Evolutionary conservation across 2,113 vertebrate genomes (phyloP).

Genomic region (Suncus etruscus): DNA sequence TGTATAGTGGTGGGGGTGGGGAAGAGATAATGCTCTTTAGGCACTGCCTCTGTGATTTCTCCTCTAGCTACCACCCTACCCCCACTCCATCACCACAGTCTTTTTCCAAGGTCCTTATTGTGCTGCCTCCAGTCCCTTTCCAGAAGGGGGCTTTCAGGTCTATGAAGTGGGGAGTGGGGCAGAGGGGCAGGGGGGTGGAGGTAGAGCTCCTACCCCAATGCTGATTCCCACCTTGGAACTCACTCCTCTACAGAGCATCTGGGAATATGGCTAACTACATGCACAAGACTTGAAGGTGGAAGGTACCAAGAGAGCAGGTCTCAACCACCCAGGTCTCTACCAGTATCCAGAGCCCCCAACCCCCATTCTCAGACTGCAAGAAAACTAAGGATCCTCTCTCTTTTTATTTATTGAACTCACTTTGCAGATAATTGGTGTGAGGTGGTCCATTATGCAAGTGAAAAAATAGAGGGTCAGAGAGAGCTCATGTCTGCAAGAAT

Average conservation of each 20-base stretch:
- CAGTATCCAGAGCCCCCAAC: neutral
- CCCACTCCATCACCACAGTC: neutral
- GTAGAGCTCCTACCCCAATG: neutral
- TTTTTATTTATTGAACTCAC: neutral
- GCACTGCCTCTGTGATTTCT: too few species aligned
- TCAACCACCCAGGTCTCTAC: fast-evolving
- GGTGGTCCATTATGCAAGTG: neutral
- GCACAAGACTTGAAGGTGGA: neutral
- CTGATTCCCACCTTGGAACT: neutral
- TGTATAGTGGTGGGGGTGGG: fast-evolving
- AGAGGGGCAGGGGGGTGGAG: too few species aligned
- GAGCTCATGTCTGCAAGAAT: neutral
- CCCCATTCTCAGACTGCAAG: neutral
- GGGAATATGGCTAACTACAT: neutral
- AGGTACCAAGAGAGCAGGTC: neutral
- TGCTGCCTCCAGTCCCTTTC: neutral
- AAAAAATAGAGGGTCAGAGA: constrained; percentile 21
- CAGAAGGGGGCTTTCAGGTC: neutral
- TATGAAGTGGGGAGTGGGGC: too few species aligned
- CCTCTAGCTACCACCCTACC: neutral
- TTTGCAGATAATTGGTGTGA: neutral
- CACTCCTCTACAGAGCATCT: neutral
- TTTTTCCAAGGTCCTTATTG: neutral
- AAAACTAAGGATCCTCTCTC: neutral
- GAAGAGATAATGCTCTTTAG: too few species aligned